Base-by-base conservation (phyloP, 1,140 invertebrate species). In the Belonocnema kinseyi region DNA sequence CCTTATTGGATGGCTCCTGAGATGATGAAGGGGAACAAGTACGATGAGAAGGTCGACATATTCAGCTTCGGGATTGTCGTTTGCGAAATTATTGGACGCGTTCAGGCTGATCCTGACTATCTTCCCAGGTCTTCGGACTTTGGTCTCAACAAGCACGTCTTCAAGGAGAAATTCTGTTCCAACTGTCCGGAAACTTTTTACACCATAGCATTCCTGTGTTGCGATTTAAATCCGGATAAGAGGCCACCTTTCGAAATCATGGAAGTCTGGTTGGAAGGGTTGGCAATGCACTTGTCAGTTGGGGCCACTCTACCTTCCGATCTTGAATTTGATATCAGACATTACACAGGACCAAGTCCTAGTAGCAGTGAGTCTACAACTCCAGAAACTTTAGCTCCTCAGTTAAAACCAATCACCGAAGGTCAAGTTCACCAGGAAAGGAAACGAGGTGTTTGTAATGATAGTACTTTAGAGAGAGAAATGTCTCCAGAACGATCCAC, bases 1-100 rank as follows among this genome's bases (percentile, higher is more conserved):
- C 98, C 97, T 8, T 99, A 98, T 88, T 99, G 97, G 97, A 99
- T 99, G 97, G 98, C 98, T 0, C 98, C 98, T 7, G 98, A 99
- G 91, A 98, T 98, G 95, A 97, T 99, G 94, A 97, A 97, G 89
- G 98, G 97, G 33, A 95, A 97, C 80, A 97, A 97, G 83, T 99
- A 99, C 89, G 97, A 99, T 90, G 97, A 99, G 89, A 98, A 98
- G 92, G 97, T 99, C 16, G 98, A 99, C 89, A 95, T 99, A 75
- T 99, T 99, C 90, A 99, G 98, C 46, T 99, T 98, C 92, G 98
- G 98, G 7, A 98, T 99, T 70, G 96, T 99, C 76, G 91, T 99
- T 7, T 99, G 98, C 89, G 98, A 99, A 95, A 97, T 98, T 73
- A 98, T 99, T 86, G 97, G 97, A 0, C 93, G 97, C 58, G 97